phyloP scores from a whole-genome alignment of 1,140 invertebrate genomes.

The Sycophaga agraensis region DNA sequence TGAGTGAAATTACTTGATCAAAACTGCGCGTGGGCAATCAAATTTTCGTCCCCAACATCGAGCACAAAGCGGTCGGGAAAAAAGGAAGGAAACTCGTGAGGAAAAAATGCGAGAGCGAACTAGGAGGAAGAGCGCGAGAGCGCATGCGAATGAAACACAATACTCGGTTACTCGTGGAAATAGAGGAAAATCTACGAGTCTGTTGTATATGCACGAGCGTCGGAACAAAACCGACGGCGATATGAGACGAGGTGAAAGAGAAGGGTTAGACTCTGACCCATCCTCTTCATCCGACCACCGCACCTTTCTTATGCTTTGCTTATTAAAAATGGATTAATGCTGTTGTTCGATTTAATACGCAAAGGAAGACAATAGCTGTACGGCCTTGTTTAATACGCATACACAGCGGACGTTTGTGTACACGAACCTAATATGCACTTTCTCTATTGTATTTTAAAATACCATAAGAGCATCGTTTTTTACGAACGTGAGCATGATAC shows the following conservation, averaged over 20 bases:
- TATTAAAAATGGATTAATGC: too few species aligned
- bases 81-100: neutral
- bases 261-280: too few species aligned
- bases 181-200: constrained; percentile 32
- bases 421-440: too few species aligned
- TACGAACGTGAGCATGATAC: too few species aligned
- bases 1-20: constrained; percentile 20
- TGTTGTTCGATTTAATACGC: too few species aligned
- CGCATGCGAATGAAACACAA: constrained; percentile 24
- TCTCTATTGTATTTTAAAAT: too few species aligned
- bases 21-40: neutral
- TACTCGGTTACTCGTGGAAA: constrained; percentile 32
- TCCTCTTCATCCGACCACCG: too few species aligned
- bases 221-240: neutral
- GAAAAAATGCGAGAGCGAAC: neutral
- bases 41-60: constrained; percentile 12
- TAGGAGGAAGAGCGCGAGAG: neutral
- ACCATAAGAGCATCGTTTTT: too few species aligned
- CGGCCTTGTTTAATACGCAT: too few species aligned
- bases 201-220: constrained; percentile 24
- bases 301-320: too few species aligned
- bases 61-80: neutral
- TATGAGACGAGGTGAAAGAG: neutral
- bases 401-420: too few species aligned
- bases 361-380: too few species aligned